These are phyloP conservation scores for Sceloporus tristichus DNA, from an alignment of 2,113 vertebrate genomes.

Conservation along the genomic window DNA sequence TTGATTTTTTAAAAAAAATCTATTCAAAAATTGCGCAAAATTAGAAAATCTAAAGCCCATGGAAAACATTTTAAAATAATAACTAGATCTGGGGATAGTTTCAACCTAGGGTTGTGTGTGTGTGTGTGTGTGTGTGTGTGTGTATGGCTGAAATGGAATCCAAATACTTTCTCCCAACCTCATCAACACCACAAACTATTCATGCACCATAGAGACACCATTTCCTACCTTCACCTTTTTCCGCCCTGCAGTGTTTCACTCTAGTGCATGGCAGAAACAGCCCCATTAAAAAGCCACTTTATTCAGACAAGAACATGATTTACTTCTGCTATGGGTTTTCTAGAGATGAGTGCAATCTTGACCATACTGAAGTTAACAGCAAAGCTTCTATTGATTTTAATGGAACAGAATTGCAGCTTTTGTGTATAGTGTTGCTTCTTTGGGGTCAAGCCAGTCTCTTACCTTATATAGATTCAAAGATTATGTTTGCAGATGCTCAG, in stretches of 20 bases:
- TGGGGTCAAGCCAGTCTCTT: neutral
- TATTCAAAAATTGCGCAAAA: too few relatives aligned
- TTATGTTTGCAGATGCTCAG: neutral
- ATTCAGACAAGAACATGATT: neutral
- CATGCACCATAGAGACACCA: neutral
- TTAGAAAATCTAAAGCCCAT: neutral
- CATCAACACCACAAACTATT: neutral
- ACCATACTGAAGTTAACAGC: neutral
- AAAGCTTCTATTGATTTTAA: neutral
- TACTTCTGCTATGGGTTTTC: neutral
- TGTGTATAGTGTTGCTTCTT: neutral
- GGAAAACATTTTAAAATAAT: neutral
- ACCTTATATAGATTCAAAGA: conserved; percentile 1
- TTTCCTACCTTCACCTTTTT: neutral
- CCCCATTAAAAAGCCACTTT: neutral
- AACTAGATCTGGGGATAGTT: neutral
- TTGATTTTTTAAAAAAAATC: too few relatives aligned
- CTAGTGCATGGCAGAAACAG: too few relatives aligned
- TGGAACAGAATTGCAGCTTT: neutral
- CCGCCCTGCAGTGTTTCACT: neutral
- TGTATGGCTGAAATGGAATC: neutral
- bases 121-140: too few relatives aligned
- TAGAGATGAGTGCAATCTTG: neutral
- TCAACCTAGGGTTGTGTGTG: too few relatives aligned
- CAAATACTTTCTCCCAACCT: neutral